phyloP scores from a whole-genome alignment of 1,140 invertebrate species.

The Tachypleus tridentatus region DNA sequence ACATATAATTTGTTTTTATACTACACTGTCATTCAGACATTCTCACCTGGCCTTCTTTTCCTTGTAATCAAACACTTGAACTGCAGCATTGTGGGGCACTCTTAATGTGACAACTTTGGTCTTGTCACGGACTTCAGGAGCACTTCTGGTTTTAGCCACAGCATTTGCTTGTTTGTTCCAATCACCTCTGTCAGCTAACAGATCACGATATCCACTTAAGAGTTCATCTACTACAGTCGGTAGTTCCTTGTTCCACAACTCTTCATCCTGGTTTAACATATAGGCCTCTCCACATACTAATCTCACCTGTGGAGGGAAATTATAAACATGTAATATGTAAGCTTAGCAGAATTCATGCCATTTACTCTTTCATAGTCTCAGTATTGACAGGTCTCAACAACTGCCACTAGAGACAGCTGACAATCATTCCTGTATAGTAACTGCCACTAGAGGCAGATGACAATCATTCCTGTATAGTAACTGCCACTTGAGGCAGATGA shows the following conservation, averaged over 20 bases:
- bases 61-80: slow-evolving; percentile 44
- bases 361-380: too few species aligned
- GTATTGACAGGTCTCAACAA: too few species aligned
- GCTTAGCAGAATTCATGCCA: too few species aligned
- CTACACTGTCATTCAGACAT: too few species aligned
- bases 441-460: too few species aligned
- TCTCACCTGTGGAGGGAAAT: slow-evolving; percentile 12
- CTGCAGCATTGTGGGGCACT: slow-evolving; percentile 43
- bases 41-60: slow-evolving; percentile 36
- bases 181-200: slow-evolving; percentile 34
- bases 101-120: slow-evolving; percentile 38
- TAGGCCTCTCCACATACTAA: slow-evolving; percentile 40
- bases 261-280: slow-evolving; percentile 43
- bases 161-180: slow-evolving; percentile 7
- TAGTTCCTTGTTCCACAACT: slow-evolving; percentile 40
- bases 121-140: slow-evolving; percentile 28
- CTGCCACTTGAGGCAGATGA: too few species aligned
- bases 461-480: too few species aligned
- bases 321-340: too few species aligned
- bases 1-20: too few species aligned
- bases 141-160: neutral
- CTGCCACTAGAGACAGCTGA: too few species aligned
- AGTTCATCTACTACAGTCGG: slow-evolving; percentile 35
- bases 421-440: too few species aligned
- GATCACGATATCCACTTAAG: slow-evolving; percentile 31